Percentiles rank a stretch among this genome's conserved stretches.
Evolutionary conservation across 2,797 vertebrate species (phyloP).

Genomic region (Smutsia temminckii): DNA sequence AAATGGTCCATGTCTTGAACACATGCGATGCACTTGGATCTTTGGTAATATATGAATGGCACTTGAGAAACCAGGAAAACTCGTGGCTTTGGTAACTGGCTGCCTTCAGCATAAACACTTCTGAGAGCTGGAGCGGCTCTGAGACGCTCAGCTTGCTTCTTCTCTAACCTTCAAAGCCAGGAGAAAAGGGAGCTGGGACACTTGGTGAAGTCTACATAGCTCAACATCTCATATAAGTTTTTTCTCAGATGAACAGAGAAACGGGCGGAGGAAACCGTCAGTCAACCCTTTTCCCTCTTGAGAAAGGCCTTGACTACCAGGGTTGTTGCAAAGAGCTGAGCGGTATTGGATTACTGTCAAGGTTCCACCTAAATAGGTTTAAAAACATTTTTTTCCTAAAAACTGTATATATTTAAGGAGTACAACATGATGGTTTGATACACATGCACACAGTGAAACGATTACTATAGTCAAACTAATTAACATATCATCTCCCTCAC

Average conservation of each 20-base stretch:
- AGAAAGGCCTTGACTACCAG: not conserved
- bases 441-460: not conserved
- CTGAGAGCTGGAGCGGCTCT: not conserved
- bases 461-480: not conserved
- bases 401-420: not conserved
- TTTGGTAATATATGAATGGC: not conserved
- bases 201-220: not conserved
- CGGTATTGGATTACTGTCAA: constrained; percentile 27
- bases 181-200: constrained; percentile 1
- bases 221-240: not conserved
- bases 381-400: not conserved
- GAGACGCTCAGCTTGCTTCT: not conserved
- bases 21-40: not conserved
- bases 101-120: not conserved
- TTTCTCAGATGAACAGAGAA: constrained; percentile 44
- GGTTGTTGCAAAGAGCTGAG: not conserved
- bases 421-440: not conserved
- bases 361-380: constrained; percentile 6
- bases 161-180: not conserved
- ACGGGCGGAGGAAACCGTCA: not conserved
- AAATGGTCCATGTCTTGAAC: not conserved
- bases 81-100: not conserved
- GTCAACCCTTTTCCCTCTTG: not conserved
- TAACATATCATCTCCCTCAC: not conserved
- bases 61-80: not conserved